These are phyloP conservation scores for Dastarcus helophoroides DNA, from an alignment of 2,888 invertebrate species.

Conservation along the genomic window DNA sequence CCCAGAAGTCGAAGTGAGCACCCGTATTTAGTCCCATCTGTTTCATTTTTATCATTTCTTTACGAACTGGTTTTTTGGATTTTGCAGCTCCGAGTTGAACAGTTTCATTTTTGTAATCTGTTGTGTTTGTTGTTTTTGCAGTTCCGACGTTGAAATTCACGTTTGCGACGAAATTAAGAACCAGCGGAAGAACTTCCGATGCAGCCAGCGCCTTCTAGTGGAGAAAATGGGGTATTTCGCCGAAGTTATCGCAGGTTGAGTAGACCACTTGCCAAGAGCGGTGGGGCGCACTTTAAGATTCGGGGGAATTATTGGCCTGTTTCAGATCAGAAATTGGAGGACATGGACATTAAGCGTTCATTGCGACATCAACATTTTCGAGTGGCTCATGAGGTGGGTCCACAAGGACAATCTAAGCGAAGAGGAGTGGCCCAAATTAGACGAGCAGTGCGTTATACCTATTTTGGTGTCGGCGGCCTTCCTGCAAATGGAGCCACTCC, in stretches of 20 bases:
- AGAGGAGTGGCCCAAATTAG: slow-evolving; percentile 58
- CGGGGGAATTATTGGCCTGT: slow-evolving; percentile 3
- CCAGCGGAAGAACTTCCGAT: slow-evolving; percentile 77
- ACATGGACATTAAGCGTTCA: slow-evolving; percentile 86
- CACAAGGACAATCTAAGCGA: slow-evolving; percentile 58
- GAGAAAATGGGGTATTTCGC: slow-evolving; percentile 94
- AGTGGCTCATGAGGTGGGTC: slow-evolving; percentile 96
- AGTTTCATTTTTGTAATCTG: too few relatives aligned
- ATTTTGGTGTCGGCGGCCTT: slow-evolving; percentile 91
- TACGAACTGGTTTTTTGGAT: too few relatives aligned
- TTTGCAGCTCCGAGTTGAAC: too few relatives aligned
- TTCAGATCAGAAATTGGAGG: slow-evolving; percentile 27
- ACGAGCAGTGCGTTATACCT: slow-evolving; percentile 79
- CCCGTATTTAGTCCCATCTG: too few relatives aligned
- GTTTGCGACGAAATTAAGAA: slow-evolving; percentile 92
- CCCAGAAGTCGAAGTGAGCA: too few relatives aligned
- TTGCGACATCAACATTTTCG: slow-evolving; percentile 91
- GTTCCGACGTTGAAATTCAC: slow-evolving; percentile 79
- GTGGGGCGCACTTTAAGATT: slow-evolving; percentile 2
- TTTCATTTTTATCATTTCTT: too few relatives aligned
- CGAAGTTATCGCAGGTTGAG: slow-evolving; percentile 66
- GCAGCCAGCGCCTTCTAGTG: slow-evolving; percentile 74
- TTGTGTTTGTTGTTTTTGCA: slow-evolving; percentile 16
- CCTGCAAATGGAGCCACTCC: slow-evolving; percentile 83
- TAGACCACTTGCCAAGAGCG: neutral